Evolutionary conservation across 1,140 invertebrate genomes (phyloP), one percentile per base, ranked within the genome.

Genomic region (Andrena cerasifolii): DNA sequence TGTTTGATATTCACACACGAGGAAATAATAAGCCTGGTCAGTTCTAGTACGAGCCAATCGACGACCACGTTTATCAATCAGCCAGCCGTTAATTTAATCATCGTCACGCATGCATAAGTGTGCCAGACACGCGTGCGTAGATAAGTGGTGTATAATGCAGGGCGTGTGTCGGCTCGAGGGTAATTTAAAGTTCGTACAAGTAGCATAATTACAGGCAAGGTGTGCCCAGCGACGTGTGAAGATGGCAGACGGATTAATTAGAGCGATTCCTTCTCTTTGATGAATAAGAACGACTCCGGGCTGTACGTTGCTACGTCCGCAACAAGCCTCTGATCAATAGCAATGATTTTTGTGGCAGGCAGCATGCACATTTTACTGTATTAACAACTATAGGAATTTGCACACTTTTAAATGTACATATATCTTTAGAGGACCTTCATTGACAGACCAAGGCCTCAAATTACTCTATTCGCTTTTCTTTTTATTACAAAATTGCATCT

Each of bases 181-280:
- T 59, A 78, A 84, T 80, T 79, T 70, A 26, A 67, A 80, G 79
- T 80, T 87, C 82, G 75, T 79, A 80, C 84, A 65, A 80, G 65
- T 84, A 82, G 71, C 78, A 83, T 88, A 88, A 87, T 87, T 85
- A 65, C 49, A 40, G 65, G 88, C 89, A 91, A 91, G 90, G 89
- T 91, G 90, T 87, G 76, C 72, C 75, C 86, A 90, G 79, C 86
- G 88, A 88, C 53, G 89, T 90, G 89, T 89, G 87, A 90, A 90
- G 89, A 88, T 86, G 65, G 58, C 82, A 76, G 84, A 79, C 87
- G 79, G 89, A 90, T 91, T 90, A 91, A 91, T 91, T 90, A 85
- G 79, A 70, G 56, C 80, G 90, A 89, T 88, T 85, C 81, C 62
- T 51, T 24, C 56, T 45, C 49, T 1, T 24, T 3, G 53, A 58